A percentile compares a stretch with the other conserved stretches of the same genome.
These are phyloP conservation scores for Brachionus calyciflorus DNA, from an alignment of 1,140 invertebrate genomes.

Conservation along the genomic window DNA sequence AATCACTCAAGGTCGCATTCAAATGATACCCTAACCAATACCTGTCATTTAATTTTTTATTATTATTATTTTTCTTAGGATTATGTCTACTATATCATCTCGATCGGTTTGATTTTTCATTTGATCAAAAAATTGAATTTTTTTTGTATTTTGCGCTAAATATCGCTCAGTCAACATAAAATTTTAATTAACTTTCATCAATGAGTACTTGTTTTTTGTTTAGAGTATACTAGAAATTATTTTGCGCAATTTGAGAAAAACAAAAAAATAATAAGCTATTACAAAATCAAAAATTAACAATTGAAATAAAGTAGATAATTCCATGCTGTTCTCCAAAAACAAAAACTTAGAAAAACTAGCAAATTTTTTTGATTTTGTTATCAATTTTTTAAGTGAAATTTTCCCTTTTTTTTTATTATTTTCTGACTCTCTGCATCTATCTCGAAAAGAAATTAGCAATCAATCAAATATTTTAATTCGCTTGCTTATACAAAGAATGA, in stretches of 20 bases:
- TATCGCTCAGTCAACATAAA: no score
- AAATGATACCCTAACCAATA: not conserved
- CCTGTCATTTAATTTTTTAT: not conserved
- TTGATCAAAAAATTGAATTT: no score
- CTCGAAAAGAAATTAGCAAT: conserved; percentile 4
- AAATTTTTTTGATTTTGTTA: not conserved
- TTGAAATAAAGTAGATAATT: conserved; percentile 36
- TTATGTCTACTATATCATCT: no score
- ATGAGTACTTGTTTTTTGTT: no score
- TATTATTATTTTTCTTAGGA: no score
- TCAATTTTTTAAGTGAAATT: not conserved
- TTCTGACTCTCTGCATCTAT: no score
- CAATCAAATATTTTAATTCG: not conserved
- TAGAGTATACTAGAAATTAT: not conserved
- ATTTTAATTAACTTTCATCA: no score
- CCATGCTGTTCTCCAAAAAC: not conserved
- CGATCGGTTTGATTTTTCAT: no score
- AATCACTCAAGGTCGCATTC: not conserved
- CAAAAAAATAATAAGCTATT: not conserved
- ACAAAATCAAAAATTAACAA: conserved; percentile 17
- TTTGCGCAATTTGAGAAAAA: not conserved
- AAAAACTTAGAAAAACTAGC: not conserved
- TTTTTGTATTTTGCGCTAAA: no score
- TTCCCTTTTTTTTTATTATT: conserved; percentile 14
- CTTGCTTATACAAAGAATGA: conserved; percentile 4